Evolutionary conservation across 2,113 vertebrate genomes (phyloP), one percentile per base, ranked within the genome.

Genomic region (Crotophaga sulcirostris): DNA sequence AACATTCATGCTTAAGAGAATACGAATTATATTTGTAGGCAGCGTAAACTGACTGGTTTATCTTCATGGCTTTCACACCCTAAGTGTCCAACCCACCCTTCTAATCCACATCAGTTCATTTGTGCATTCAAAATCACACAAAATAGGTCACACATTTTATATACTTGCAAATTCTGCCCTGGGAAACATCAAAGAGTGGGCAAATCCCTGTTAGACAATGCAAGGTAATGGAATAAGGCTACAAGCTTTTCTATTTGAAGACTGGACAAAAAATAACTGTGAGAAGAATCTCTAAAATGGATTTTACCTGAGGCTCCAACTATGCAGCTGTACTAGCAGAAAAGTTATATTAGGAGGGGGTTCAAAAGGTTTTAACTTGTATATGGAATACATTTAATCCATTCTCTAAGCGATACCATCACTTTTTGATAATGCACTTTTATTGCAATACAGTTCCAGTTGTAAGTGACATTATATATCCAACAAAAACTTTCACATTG

Each of bases 81-180:
- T 90, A 94, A 83, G 44, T 60, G 90, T 74, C n/a, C 56, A 93
- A 94, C 52, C 92, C 90, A 74, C 85, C 92, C 95, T 87, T 94
- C 64, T 96, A 96, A 96, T 94, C 79, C 87, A 74, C 86, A 78
- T 86, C 1, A 11, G 75, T 73, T 93, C 85, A 93, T 85, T 79
- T 88, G 79, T 56, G 87, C 79, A 90, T 89, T 90, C 89, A 58
- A n/a, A 34, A 56, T 23, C 62, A 4, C 10, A 90, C 18, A 90
- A 96, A 97, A 95, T 68, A 87, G 95, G 94, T 94, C 92, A 93
- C 83, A 89, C 56, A 33, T 81, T 90, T 95, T 96, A 81, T 90
- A 95, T 94, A 92, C 67, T 96, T 86, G 92, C 76, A 96, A 96
- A 88, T 93, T 86, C 68, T n/a, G 63, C 42, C 51, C 55, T 83